phyloP scores from a whole-genome alignment of 2,888 invertebrate species.

The Drosophila putrida region DNA sequence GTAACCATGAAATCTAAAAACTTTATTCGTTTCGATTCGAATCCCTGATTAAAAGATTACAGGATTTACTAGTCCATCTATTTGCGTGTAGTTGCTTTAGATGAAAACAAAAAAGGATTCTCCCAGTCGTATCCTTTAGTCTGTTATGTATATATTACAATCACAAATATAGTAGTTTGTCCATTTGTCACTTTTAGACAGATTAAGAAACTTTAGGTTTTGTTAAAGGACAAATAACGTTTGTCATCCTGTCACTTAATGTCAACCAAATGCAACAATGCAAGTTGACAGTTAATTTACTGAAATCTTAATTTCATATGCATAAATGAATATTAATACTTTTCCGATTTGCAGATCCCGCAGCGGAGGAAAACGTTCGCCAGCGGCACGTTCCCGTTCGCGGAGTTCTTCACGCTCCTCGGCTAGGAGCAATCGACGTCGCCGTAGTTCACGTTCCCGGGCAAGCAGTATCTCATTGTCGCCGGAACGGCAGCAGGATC shows the following conservation, averaged over 20 bases:
- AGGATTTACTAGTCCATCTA: no score
- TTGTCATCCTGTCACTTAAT: background rate
- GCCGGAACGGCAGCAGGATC: constrained; percentile 86
- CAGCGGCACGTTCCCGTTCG: constrained; percentile 61
- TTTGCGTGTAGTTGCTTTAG: no score
- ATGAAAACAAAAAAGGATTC: no score
- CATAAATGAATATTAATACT: background rate
- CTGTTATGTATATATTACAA: no score
- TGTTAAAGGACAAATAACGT: background rate
- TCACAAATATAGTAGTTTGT: no score
- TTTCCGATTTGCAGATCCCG: constrained; percentile 63
- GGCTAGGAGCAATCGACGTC: constrained; percentile 82
- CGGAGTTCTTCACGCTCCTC: constrained; percentile 80
- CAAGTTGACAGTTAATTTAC: background rate
- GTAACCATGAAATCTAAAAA: no score
- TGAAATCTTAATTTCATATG: background rate
- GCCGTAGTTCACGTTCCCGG: constrained; percentile 84
- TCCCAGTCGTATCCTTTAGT: no score
- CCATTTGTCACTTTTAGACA: background rate
- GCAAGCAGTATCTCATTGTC: constrained; percentile 83
- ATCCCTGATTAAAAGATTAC: no score
- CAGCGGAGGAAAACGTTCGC: constrained; percentile 64
- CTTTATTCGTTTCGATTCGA: no score
- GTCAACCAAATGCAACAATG: background rate
- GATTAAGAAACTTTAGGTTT: background rate